Evolutionary conservation across 2,888 invertebrate genomes (phyloP), one percentile per base, ranked within the genome.

Genomic region (Harpalus rubripes): DNA sequence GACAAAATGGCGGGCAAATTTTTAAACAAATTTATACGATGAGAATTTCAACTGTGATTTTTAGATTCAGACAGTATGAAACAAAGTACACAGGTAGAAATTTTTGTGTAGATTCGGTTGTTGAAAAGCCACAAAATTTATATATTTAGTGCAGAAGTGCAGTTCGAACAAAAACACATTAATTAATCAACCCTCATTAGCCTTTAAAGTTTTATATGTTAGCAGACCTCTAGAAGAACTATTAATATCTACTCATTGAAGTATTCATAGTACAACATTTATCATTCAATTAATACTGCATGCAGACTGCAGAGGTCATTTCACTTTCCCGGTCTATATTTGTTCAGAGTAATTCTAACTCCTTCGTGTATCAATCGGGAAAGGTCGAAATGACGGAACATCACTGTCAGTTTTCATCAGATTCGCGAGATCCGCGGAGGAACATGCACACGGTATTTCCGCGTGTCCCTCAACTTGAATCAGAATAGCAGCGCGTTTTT

Each of bases 401-500:
- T 52, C 44, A 52, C 44, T 52, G 12, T 52, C 44, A 52, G 44
- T 52, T 52, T 52, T 52, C 44, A 52, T 22, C 26, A n/a, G 63
- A 0, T 6, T 15, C 10, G 61, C 39, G 58, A 15, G 7, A 8
- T 26, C n/a, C 12, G n/a, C 68, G 15, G 15, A 68, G 32, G 41
- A 32, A 32, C 7, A 8, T 32, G 15, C 10, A 41, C 15, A 39
- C 41, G 18, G 39, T 18, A 74, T 44, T 74, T 74, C 72, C 72
- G 72, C 72, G 44, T 74, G 72, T 44, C 52, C 72, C 44, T 6
- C 72, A 44, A 44, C 41, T 44, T 52, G 52, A 74, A 74, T 74
- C 18, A 74, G 52, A 74, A 44, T 59, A 59, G 78, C 59, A 32
- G 61, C 79, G 79, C 79, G 79, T 79, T 79, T 79, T 78, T 79